Evolutionary conservation across 2,888 invertebrate species (phyloP), one percentile per base, ranked within the genome.

Genomic region (Adelphocoris suturalis): DNA sequence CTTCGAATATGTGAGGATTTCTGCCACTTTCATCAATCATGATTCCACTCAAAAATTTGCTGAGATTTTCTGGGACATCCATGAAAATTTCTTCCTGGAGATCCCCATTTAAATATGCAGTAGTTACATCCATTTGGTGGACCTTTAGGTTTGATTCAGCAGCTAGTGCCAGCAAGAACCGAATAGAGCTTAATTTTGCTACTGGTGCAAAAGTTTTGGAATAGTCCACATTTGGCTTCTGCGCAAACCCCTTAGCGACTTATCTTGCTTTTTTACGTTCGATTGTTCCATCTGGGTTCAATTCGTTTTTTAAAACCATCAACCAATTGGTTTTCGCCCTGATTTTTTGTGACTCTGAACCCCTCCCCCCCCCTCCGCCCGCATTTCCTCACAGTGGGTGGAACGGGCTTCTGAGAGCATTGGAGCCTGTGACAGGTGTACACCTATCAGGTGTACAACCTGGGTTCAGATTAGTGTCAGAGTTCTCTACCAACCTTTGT

Each of bases 191-290:
- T 28, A 57, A 48, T 27, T 90, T 86, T n/a, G 57, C 90, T 4
- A 90, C 90, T 2, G 90, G 90, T 12, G 90, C 57, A 16, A 37
- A 90, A 0, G 81, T 90, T 12, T 90, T 80, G 52, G 9, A 23
- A 0, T 57, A 86, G 86, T 91, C 89, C 0, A 89, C 0, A 4
- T 80, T 89, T 11, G 82, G 27, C 37, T 61, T 0, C 61, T 91
- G 91, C 7, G 89, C 37, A 86, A 87, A 91, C 0, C 90, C 89
- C n/a, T 88, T 28, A 16, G 80, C 90, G 2, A 90, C 91, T 5
- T 91, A 57, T n/a, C n/a, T n/a, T n/a, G n/a, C n/a, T n/a, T n/a
- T n/a, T n/a, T n/a, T 89, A 4, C 85, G 47, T 14, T 82, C 94
- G 1, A 84, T 2, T 1, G 48, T 12, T n/a, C 84, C 84, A 84